A percentile compares a stretch with the other conserved stretches of the same genome.
Evolutionary conservation across 2,888 invertebrate genomes (phyloP).

Genomic region (Sialis fuliginosa): DNA sequence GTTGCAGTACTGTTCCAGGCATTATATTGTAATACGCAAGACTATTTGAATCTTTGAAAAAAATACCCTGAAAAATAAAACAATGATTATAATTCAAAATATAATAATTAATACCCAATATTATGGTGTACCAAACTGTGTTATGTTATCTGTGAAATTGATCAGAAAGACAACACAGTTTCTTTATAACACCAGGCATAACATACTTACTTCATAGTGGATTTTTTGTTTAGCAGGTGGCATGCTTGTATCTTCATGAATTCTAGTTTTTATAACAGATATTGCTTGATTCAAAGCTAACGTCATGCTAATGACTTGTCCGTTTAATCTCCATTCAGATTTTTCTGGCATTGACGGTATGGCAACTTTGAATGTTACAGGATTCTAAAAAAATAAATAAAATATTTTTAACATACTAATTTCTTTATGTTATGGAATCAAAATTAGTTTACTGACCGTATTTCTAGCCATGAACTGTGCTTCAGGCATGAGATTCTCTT

Average conservation of each 20-base stretch:
- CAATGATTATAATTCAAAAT: neutral
- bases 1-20: conserved; percentile 64
- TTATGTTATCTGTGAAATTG: no score
- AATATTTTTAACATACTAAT: neutral
- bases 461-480: conserved; percentile 55
- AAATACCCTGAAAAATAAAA: conserved; percentile 61
- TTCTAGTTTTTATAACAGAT: conserved; percentile 71
- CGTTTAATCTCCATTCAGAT: conserved; percentile 87
- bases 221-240: conserved; percentile 95
- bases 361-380: conserved; percentile 64
- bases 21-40: conserved; percentile 91
- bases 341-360: conserved; percentile 77
- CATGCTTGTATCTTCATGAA: conserved; percentile 77
- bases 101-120: neutral
- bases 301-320: conserved; percentile 65
- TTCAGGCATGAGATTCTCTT: conserved; percentile 86
- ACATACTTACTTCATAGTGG: conserved; percentile 60
- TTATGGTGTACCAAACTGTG: no score
- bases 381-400: conserved; percentile 30
- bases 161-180: neutral
- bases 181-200: neutral
- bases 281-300: conserved; percentile 62
- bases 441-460: conserved; percentile 24
- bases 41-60: conserved; percentile 92
- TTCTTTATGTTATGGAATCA: neutral